Base-by-base conservation (phyloP, 2,113 vertebrate genomes). In the Crotalus horridus region DNA sequence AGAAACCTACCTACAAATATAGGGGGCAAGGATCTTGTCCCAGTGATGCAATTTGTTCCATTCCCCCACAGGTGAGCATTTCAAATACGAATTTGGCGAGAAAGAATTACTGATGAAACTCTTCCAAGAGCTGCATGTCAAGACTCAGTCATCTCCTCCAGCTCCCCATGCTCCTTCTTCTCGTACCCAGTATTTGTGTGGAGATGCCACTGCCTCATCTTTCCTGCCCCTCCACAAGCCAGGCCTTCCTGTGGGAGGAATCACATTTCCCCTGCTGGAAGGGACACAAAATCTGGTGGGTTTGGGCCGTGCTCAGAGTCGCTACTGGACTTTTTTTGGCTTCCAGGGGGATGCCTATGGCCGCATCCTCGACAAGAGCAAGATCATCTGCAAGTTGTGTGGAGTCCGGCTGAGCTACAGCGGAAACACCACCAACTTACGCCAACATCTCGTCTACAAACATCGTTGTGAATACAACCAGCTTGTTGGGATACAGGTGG, bases 361-460 rank as follows among this genome's bases (percentile, higher is more conserved):
- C 0, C 96, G 96, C 43, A 97, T 97, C 88, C 92, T 98, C 92
- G 97, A 98, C 93, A 96, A 97, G 26, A 97, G 93, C 86, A 96
- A 94, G 15, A 97, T 93, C 2, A 96, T 98, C 87, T 98, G 98
- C 95, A 98, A 98, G 91, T 94, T 98, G 81, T 98, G 98, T 46
- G 94, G 95, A 6, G 97, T 98, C 21, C 96, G 94, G 3, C 95
- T 98, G 58, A 91, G 95, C 74, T 98, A 97, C 92, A 96, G 94
- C 1, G 97, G 97, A 43, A 97, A 97, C 69, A 92, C 94, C 3
- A 90, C 91, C 0, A 97, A 97, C 81, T 93, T 98, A 43, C 96
- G 97, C 11, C 97, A 94, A 92, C 98, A 98, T 33, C 96, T 98
- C 89, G 95, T 93, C 43, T 94, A 89, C 95, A 98, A 97, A 88